A percentile compares a stretch with the other conserved stretches of the same genome.
Conservation (phyloP, 2,113 vertebrate species). For the Bambusicola thoracicus region DNA sequence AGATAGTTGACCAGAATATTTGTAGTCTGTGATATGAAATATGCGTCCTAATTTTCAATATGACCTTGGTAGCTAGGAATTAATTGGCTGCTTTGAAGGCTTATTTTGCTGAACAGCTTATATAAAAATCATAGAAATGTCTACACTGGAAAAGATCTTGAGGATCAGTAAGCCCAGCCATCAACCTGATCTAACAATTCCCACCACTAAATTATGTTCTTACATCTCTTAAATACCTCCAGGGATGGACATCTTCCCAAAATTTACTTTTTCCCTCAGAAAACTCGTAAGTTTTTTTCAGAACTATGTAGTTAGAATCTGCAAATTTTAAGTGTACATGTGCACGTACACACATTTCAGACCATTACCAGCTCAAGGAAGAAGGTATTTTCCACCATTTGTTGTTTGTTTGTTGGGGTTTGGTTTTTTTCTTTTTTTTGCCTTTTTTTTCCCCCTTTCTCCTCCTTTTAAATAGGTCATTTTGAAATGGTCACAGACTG, state of each 20-base stretch:
- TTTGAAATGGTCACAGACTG: not conserved
- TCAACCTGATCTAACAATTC: not conserved
- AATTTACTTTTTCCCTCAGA: not conserved
- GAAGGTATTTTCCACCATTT: not conserved
- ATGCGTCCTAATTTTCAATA: not conserved
- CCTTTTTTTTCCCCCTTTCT: too few relatives aligned
- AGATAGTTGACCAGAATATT: not conserved
- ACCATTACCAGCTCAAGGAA: not conserved
- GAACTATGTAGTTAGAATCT: not conserved
- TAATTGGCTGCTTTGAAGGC: not conserved
- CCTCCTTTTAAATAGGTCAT: not conserved
- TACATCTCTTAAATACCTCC: not conserved
- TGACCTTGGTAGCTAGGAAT: not conserved
- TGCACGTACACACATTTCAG: not conserved
- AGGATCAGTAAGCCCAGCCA: not conserved
- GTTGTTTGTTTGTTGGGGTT: too few relatives aligned
- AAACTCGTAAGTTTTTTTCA: not conserved
- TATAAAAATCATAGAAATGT: not conserved
- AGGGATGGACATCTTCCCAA: not conserved
- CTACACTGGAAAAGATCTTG: not conserved
- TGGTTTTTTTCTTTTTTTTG: not conserved
- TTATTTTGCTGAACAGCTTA: not conserved
- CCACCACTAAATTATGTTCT: not conserved
- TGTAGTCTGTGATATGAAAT: not conserved
- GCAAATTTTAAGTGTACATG: not conserved